These are phyloP conservation scores for Bradypodion ventrale DNA, from an alignment of 2,797 vertebrate species.

Conservation along the genomic window DNA sequence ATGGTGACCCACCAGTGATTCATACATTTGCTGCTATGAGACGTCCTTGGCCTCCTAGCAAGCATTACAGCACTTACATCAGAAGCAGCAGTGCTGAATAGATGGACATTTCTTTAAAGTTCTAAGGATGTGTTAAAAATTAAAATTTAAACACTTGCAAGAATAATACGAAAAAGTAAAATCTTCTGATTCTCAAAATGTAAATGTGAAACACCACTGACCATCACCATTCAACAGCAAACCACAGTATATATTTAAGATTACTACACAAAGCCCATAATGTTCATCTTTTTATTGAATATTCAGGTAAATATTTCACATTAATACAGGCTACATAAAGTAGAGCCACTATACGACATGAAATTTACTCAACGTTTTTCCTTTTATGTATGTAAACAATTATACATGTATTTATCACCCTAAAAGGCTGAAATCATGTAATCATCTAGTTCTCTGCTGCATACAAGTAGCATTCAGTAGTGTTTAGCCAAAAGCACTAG, in stretches of 20 bases:
- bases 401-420: conserved; percentile 98
- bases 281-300: conserved; percentile 98
- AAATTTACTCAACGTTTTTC: conserved; percentile 97
- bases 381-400: conserved; percentile 98
- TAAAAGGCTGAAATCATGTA: conserved; percentile 91
- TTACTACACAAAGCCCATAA: conserved; percentile 75
- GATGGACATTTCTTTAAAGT: not conserved
- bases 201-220: not conserved
- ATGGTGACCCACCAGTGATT: not conserved
- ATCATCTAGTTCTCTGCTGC: conserved; percentile 91
- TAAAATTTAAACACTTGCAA: not conserved
- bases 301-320: conserved; percentile 99
- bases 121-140: not conserved
- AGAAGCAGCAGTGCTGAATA: not conserved
- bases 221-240: not conserved
- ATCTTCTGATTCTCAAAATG: not conserved
- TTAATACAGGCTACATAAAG: conserved; percentile 99
- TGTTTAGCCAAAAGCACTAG: conserved; percentile 91
- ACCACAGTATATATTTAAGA: conserved; percentile 47
- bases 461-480: conserved; percentile 90
- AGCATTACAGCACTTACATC: not conserved
- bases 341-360: conserved; percentile 98
- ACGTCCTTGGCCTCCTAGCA: not conserved
- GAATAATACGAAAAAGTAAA: not conserved
- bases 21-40: not conserved